These are phyloP conservation scores for Carettochelys insculpta DNA, from an alignment of 2,113 vertebrate genomes.

Conservation along the genomic window DNA sequence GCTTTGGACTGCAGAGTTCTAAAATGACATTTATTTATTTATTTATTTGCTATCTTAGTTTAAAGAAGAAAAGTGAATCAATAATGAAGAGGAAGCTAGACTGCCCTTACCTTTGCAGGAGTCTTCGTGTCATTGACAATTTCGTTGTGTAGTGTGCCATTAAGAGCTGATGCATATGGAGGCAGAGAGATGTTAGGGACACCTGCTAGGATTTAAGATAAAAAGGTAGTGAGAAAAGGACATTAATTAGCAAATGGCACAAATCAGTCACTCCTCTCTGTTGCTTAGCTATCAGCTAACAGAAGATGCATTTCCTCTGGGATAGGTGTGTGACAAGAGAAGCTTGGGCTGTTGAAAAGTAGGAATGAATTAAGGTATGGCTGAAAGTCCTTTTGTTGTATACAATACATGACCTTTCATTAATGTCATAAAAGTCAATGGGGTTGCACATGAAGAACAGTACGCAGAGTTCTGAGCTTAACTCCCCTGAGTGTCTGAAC, in stretches of 20 bases:
- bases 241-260: neutral
- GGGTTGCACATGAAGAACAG: neutral
- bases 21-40: neutral
- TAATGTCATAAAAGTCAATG: neutral
- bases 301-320: neutral
- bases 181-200: neutral
- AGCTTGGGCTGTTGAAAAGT: neutral
- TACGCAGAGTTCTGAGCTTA: neutral
- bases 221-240: slow-evolving; percentile 10
- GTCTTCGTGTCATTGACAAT: slow-evolving; percentile 64
- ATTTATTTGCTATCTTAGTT: neutral
- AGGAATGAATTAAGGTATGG: fast-evolving
- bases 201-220: slow-evolving; percentile 19
- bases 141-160: slow-evolving; percentile 62
- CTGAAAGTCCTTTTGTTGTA: neutral
- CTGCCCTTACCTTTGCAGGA: slow-evolving; percentile 69
- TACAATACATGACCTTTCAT: fast-evolving
- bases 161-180: slow-evolving; percentile 16
- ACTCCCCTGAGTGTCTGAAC: no score
- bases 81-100: neutral
- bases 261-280: neutral
- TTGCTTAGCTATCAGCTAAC: neutral
- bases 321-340: neutral
- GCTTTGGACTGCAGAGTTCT: neutral
- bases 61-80: neutral